Evolutionary conservation across 2,113 vertebrate species (phyloP), one percentile per base, ranked within the genome.

Genomic region (Scomber japonicus): DNA sequence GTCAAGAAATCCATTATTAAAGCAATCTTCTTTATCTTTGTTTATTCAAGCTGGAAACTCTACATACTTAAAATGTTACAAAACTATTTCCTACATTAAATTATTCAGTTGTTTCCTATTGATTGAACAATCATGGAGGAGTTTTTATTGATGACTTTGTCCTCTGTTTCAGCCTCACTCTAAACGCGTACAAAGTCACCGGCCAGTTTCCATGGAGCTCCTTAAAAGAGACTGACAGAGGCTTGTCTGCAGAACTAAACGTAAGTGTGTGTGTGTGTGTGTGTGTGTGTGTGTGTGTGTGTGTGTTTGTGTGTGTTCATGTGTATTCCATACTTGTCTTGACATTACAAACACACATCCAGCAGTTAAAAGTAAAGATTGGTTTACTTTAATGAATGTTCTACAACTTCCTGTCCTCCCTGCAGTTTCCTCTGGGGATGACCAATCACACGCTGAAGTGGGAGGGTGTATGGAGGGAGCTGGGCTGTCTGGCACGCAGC

Each of bases 121-220:
- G 12, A 44, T 17, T 24, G 15, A 17, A 54, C 8, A 11, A 27
- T 11, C 5, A 11, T 14, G 7, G 1, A 12, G 7, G 11, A 12
- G 5, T 19, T 40, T 30, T 15, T 64, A 31, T 15, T 13, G 2
- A 40, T 11, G 4, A 53, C 10, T 19, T 82, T 40, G 27, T 83
- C 10, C 14, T 68, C 69, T 10, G 54, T 88, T 94, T 75, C 92
- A 99, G 98, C 82, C 94, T 99, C 88, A 95, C 96, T 13, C 85
- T 97, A n/a, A 99, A 99, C 86, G 5, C 97, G 3, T 99, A 99
- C 85, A 99, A 99, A 94, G 97, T 99, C 19, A 99, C 97, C 0
- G 97, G 98, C 0, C 98, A 99, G 94, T 99, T 99, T 85, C 98
- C 98, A 0, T 99, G 98, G 98, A 99, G 98, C 90, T 99, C 98